Base-by-base conservation (phyloP, 2,888 invertebrate genomes). In the Ichneumoninae sp. region DNA sequence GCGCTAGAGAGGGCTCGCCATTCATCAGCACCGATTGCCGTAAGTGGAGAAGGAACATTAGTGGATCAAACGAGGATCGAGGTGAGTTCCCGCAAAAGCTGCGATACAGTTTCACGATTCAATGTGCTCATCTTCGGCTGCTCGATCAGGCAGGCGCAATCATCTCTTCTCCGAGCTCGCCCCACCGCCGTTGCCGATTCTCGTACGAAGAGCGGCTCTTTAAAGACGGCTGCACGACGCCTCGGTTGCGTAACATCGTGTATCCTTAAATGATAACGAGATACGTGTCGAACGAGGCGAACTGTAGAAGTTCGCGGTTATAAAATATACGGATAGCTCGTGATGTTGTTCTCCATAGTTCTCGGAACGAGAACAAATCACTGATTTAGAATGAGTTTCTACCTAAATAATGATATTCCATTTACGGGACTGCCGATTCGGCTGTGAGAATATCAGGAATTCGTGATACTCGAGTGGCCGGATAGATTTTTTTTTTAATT, bases 231-330 rank as follows among this genome's bases (percentile, higher is more conserved):
- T 85, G 88, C 88, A 86, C 86, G 78, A 83, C 54, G 77, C 75
- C 85, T 90, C 84, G 75, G 60, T 78, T 90, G 88, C 86, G 89
- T 88, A 91, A 91, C 90, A 33, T 73, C 63, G n/a, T 54, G 54
- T 74, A 81, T 87, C 87, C 88, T 89, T 88, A 90, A 91, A 90
- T 90, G 91, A 92, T 91, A 91, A 91, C 90, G 88, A 89, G 89
- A 89, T 88, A 89, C 87, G 84, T 84, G 85, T 86, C 52, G 83
- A 87, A 84, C 82, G 82, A 75, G 47, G 22, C 44, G 8, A 30
- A 65, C 30, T 19, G 8, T 3, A 50, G 22, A 66, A 19, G 36
- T 66, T 44, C 40, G 40, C 65, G 52, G 71, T 40, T 76, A 65
- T 68, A 52, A 65, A 50, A 66, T 60, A 73, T 60, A 74, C n/a